phyloP scores from a whole-genome alignment of 2,797 vertebrate species.

The Distichodus sexfasciatus region DNA sequence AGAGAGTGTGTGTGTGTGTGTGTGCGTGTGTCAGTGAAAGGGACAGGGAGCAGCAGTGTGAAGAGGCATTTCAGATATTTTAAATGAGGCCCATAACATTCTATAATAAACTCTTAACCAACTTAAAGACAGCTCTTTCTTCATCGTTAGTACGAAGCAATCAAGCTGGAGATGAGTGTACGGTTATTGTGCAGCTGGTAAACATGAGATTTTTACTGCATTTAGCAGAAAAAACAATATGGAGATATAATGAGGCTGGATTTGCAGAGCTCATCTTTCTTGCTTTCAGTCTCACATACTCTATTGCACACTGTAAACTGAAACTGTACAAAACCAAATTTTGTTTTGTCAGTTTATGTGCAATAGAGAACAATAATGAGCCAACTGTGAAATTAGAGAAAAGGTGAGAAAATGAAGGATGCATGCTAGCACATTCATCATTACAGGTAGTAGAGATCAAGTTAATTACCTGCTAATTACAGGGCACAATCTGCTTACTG shows the following conservation, averaged over 20 bases:
- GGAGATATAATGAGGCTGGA: background rate
- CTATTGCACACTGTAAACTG: no score
- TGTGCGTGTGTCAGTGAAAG: background rate
- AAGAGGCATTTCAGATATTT: constrained; percentile 22
- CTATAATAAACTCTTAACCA: background rate
- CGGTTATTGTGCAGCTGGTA: background rate
- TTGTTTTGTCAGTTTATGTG: no score
- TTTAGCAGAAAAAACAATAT: no score
- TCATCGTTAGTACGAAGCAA: background rate
- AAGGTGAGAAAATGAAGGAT: no score
- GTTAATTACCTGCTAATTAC: no score
- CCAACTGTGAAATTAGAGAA: no score
- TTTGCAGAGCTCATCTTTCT: background rate
- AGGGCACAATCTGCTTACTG: no score
- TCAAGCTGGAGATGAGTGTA: background rate
- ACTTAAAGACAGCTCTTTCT: background rate
- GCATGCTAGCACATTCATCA: no score
- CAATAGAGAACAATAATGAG: no score
- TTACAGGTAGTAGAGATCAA: no score
- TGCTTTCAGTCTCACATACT: background rate
- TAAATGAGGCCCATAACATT: constrained; percentile 17
- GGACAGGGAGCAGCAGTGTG: background rate
- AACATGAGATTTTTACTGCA: no score
- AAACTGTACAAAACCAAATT: no score
- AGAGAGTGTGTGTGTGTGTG: constrained; percentile 42